phyloP scores from a whole-genome alignment of 2,113 vertebrate species.

The Paraplagusia blochii region DNA sequence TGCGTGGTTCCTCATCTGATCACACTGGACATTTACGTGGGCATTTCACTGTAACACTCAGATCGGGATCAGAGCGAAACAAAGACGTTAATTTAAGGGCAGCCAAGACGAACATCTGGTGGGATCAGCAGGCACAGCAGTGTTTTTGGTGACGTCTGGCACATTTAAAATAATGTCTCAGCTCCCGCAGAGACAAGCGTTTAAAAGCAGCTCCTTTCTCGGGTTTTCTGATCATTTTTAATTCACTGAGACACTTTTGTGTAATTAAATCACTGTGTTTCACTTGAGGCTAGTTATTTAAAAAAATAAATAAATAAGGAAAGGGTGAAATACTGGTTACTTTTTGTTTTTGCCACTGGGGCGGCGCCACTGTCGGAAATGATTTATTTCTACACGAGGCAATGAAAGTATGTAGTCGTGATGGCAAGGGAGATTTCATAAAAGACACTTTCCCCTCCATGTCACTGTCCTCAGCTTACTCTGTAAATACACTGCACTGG shows the following conservation, averaged over 20 bases:
- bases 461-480: slow-evolving; percentile 17
- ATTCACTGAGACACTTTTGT: background rate
- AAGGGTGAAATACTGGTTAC: background rate
- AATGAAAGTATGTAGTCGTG: background rate
- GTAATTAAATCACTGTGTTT: background rate
- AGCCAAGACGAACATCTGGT: slow-evolving; percentile 51
- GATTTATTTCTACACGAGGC: background rate
- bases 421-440: slow-evolving; percentile 2
- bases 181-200: no score
- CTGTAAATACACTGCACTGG: slow-evolving; percentile 36
- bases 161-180: slow-evolving; percentile 1
- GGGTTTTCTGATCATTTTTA: no score
- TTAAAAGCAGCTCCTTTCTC: no score
- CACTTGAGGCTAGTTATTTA: background rate
- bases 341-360: background rate
- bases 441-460: slow-evolving; percentile 3
- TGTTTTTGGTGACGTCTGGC: slow-evolving; percentile 15
- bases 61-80: slow-evolving; percentile 34
- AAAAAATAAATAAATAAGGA: background rate
- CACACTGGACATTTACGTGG: slow-evolving; percentile 32
- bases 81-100: slow-evolving; percentile 30
- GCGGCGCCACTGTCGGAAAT: background rate
- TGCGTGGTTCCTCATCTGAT: slow-evolving; percentile 53
- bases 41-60: slow-evolving; percentile 27
- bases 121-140: slow-evolving; percentile 9